Percentiles rank a stretch among this genome's conserved stretches.
These are phyloP conservation scores for Oxygymnocypris stewartii DNA, from an alignment of 2,113 vertebrate species.

Conservation along the genomic window DNA sequence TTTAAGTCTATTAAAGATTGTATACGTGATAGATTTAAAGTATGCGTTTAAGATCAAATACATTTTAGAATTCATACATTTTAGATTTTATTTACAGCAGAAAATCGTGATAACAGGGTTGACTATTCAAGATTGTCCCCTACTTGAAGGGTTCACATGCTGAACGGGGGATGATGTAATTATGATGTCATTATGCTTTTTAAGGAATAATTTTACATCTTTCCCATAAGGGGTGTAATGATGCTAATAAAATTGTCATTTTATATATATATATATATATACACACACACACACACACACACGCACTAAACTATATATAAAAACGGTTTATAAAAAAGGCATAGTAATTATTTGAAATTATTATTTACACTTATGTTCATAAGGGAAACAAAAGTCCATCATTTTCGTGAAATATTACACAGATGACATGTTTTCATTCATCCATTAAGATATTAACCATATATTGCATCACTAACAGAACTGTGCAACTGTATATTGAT, in stretches of 20 bases:
- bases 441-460: neutral
- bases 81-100: neutral
- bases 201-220: neutral
- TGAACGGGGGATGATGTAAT: slow-evolving; percentile 1
- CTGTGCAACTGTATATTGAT: neutral
- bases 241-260: neutral
- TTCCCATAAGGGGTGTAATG: neutral
- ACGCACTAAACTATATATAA: neutral
- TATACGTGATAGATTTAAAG: neutral
- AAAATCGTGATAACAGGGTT: neutral
- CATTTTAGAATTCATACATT: neutral
- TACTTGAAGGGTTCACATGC: neutral
- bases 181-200: neutral
- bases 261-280: too few species aligned
- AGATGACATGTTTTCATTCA: neutral
- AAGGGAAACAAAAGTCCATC: neutral
- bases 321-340: neutral
- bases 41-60: neutral
- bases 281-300: too few species aligned
- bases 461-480: neutral
- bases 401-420: neutral
- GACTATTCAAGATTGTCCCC: neutral
- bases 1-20: neutral
- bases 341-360: neutral
- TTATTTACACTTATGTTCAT: neutral